Evolutionary conservation across 2,797 vertebrate species (phyloP).

Genomic region (Poeciliopsis infans): DNA sequence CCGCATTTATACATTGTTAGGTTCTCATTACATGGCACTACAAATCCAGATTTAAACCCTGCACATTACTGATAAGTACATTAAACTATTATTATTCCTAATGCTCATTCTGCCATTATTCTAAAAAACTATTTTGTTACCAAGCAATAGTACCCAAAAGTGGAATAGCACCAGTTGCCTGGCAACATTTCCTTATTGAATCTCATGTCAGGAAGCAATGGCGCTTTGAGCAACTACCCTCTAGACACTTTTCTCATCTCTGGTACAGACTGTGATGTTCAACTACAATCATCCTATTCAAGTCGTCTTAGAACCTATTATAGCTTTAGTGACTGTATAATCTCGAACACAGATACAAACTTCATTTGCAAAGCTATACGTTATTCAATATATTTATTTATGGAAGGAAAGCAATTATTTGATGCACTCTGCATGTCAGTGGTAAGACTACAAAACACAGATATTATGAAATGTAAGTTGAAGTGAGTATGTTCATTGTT

Average conservation of each 20-base stretch:
- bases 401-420: background rate
- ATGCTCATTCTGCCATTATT: constrained; percentile 46
- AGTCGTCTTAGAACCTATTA: constrained; percentile 22
- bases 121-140: constrained; percentile 69
- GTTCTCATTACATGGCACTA: background rate
- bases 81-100: constrained; percentile 36
- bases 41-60: constrained; percentile 20
- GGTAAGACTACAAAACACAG: constrained; percentile 11
- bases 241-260: constrained; percentile 46
- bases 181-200: constrained; percentile 74
- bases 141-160: constrained; percentile 73
- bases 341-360: constrained; percentile 12
- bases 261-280: constrained; percentile 43
- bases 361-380: background rate
- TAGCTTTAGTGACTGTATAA: constrained; percentile 4
- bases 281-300: constrained; percentile 43
- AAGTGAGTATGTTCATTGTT: constrained; percentile 24
- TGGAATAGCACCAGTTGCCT: constrained; percentile 72
- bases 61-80: constrained; percentile 20
- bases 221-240: constrained; percentile 62
- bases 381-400: background rate
- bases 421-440: constrained; percentile 12
- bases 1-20: background rate
- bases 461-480: background rate
- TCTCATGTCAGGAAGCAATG: constrained; percentile 59